Conservation (phyloP, 2,797 vertebrate species). For the Cephalopachus bancanus region DNA sequence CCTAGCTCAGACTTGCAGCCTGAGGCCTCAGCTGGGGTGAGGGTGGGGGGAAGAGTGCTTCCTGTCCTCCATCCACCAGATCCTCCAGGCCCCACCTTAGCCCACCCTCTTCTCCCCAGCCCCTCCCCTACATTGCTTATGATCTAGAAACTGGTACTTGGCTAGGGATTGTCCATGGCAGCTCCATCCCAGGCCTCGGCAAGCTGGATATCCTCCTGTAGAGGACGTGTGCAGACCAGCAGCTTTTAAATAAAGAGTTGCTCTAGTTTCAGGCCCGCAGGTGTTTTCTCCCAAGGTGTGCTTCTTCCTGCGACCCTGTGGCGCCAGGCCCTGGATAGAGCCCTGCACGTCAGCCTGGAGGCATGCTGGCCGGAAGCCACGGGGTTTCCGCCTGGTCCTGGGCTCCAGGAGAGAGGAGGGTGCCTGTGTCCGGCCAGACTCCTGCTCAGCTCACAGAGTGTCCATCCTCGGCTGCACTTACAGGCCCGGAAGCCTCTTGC, state of each 20-base stretch:
- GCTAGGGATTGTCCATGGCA: background rate
- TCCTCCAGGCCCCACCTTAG: background rate
- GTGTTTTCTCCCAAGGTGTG: background rate
- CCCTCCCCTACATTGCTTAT: background rate
- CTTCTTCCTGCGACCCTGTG: background rate
- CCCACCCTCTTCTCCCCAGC: background rate
- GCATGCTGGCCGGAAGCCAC: background rate
- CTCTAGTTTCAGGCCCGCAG: background rate
- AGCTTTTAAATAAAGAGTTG: slow-evolving; percentile 73
- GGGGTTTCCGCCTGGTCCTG: no score
- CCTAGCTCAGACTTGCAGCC: background rate
- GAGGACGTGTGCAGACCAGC: background rate
- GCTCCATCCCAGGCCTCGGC: background rate
- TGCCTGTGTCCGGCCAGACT: background rate
- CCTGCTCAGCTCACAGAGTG: accelerated
- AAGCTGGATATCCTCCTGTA: background rate
- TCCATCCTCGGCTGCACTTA: background rate
- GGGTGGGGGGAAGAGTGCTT: no score
- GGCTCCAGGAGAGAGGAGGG: background rate
- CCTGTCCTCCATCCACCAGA: background rate
- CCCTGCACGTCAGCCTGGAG: background rate
- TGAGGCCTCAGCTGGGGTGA: background rate
- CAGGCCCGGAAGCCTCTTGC: background rate
- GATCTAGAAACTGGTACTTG: background rate
- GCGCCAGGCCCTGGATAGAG: background rate